Conservation (phyloP, 2,113 vertebrate genomes). For the Sebastes schlegelii region DNA sequence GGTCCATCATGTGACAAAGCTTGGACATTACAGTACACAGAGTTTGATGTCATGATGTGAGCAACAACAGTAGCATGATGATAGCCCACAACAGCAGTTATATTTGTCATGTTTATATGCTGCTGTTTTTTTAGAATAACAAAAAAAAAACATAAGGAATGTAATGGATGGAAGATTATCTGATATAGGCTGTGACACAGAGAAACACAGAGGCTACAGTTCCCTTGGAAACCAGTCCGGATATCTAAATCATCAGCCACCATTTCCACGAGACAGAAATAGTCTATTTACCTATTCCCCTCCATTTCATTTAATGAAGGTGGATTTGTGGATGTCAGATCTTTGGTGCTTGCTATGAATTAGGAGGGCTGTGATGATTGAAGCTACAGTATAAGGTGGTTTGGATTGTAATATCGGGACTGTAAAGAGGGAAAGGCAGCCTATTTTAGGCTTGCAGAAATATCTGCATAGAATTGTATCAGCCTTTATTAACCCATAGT, state of each 20-base stretch:
- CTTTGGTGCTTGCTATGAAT: neutral
- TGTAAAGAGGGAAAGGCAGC: neutral
- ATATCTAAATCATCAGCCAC: slow-evolving; percentile 67
- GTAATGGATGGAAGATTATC: neutral
- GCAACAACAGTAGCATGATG: neutral
- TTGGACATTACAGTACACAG: neutral
- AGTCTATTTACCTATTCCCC: slow-evolving; percentile 44
- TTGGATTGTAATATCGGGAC: neutral
- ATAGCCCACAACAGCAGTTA: no score
- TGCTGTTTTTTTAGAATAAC: neutral
- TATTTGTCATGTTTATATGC: neutral
- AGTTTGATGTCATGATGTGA: neutral
- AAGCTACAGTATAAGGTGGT: neutral
- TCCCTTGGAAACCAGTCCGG: slow-evolving; percentile 81
- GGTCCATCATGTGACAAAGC: neutral
- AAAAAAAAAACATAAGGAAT: neutral
- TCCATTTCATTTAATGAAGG: slow-evolving; percentile 42
- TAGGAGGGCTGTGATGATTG: neutral
- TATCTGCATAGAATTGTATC: neutral
- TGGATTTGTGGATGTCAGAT: slow-evolving; percentile 22
- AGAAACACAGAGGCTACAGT: slow-evolving; percentile 56
- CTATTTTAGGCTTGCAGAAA: slow-evolving; percentile 14
- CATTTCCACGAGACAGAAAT: slow-evolving; percentile 73
- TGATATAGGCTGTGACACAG: slow-evolving; percentile 40
- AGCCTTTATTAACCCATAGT: neutral